A percentile compares a stretch with the other conserved stretches of the same genome.
Evolutionary conservation across 2,888 invertebrate genomes (phyloP).

Genomic region (Phyllotreta cruciferae): DNA sequence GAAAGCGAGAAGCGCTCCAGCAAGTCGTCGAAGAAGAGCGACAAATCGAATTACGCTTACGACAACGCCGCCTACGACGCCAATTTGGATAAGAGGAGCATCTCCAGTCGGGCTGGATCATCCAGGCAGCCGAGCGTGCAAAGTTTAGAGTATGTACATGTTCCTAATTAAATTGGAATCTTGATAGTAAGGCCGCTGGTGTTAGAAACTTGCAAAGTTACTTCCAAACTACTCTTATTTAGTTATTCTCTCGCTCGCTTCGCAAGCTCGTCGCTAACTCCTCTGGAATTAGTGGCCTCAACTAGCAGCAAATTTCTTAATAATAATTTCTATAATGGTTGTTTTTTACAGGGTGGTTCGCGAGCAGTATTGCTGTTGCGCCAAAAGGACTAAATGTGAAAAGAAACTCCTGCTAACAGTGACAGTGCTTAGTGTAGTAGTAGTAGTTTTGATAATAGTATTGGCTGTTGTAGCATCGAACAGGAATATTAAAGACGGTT

Average conservation of each 20-base stretch:
- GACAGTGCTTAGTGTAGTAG: conserved; percentile 54
- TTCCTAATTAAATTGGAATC: too few relatives aligned
- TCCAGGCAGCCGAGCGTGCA: conserved; percentile 49
- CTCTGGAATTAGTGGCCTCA: background rate
- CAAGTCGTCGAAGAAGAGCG: conserved; percentile 30
- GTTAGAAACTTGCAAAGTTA: too few relatives aligned
- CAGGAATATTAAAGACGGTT: conserved; percentile 2
- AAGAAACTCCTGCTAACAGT: conserved; percentile 52
- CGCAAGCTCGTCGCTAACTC: background rate
- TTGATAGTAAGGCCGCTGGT: too few relatives aligned
- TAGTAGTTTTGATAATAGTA: conserved; percentile 53
- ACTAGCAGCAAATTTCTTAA: background rate
- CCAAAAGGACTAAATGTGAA: conserved; percentile 57
- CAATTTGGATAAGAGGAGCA: conserved; percentile 32
- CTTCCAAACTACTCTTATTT: too few relatives aligned
- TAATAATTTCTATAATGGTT: background rate
- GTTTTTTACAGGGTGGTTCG: conserved; percentile 55
- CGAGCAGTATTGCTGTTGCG: conserved; percentile 60
- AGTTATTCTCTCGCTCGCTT: too few relatives aligned
- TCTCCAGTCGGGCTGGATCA: conserved; percentile 42
- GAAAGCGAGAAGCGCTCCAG: conserved; percentile 35
- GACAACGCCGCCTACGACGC: conserved; percentile 47
- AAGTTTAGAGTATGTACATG: conserved; percentile 50
- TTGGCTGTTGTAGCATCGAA: conserved; percentile 42
- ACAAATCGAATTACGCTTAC: conserved; percentile 35